Evolutionary conservation across 2,113 vertebrate species (phyloP).

Genomic region (Prinia subflava): DNA sequence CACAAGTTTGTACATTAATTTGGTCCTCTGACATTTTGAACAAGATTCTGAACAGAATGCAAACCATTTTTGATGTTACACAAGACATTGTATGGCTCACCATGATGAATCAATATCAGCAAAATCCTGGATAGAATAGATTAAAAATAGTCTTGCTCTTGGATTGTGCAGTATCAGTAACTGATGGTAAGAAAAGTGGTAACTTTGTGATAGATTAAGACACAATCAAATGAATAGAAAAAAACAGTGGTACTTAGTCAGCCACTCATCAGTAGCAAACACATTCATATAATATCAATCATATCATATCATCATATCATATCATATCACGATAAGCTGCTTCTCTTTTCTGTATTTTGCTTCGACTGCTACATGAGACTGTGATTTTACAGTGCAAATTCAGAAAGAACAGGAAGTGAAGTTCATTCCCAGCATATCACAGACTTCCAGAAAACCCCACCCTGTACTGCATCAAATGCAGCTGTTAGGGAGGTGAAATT

Average conservation of each 20-base stretch:
- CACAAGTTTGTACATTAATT: neutral
- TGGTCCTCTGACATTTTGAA: neutral
- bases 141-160: neutral
- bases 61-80: neutral
- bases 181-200: neutral
- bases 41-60: neutral
- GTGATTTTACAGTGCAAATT: neutral
- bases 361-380: neutral
- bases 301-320: no score
- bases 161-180: neutral
- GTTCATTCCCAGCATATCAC: neutral
- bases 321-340: neutral
- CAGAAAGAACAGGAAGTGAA: neutral
- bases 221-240: neutral
- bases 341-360: neutral
- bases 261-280: neutral
- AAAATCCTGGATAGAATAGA: neutral
- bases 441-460: neutral
- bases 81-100: neutral
- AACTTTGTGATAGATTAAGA: neutral
- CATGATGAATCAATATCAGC: neutral
- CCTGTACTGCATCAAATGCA: neutral
- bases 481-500: neutral
- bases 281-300: no score
- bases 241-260: neutral